Conservation (phyloP, 1,140 invertebrate genomes). For the Oncopeltus fasciatus region DNA sequence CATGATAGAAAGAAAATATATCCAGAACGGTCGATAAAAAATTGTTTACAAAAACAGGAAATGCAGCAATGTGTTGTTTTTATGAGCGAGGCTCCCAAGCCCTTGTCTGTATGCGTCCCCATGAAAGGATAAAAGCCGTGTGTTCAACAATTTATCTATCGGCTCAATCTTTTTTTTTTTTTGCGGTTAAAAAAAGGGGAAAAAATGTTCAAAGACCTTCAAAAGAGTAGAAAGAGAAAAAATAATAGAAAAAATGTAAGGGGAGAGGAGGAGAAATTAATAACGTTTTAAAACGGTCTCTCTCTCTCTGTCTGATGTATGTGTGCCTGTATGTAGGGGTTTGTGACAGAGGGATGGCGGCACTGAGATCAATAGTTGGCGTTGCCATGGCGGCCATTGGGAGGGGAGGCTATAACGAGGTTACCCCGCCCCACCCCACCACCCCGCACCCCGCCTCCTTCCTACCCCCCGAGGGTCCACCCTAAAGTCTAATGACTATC, state of each 20-base stretch:
- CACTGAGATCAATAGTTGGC: neutral
- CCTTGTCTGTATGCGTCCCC: too few species aligned
- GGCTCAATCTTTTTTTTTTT: neutral
- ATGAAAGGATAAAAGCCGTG: neutral
- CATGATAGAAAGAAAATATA: too few species aligned
- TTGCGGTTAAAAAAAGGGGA: neutral
- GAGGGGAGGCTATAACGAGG: neutral
- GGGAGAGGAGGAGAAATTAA: too few species aligned
- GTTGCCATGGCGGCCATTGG: neutral
- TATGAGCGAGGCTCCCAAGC: too few species aligned
- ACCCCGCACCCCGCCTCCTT: neutral
- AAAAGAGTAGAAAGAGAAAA: neutral
- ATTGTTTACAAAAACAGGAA: too few species aligned
- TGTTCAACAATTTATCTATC: neutral
- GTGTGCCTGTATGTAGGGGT: neutral
- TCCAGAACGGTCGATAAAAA: too few species aligned
- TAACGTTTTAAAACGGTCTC: neutral
- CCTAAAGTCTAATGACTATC: conserved; percentile 4
- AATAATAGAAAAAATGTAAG: too few species aligned
- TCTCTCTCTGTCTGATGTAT: too few species aligned
- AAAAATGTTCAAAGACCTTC: neutral
- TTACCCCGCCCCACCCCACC: neutral
- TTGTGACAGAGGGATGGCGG: neutral
- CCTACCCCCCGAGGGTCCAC: too few species aligned
- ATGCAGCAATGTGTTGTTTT: too few species aligned